Evolutionary conservation across 1,140 invertebrate genomes (phyloP), one percentile per base, ranked within the genome.

Genomic region (Meteorus sp.): DNA sequence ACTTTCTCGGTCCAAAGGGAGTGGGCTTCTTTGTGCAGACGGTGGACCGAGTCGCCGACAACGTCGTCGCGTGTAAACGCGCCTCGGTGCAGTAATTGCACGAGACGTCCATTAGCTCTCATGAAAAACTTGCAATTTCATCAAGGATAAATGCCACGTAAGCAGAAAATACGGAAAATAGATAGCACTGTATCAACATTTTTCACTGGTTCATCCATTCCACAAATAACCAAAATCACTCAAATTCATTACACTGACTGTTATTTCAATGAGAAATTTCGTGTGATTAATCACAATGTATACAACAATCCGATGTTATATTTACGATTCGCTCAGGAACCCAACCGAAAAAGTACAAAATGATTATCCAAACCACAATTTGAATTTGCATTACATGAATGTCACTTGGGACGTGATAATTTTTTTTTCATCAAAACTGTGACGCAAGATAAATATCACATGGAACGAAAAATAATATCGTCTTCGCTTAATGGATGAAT

Each of bases 71-170:
- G 52, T 56, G 56, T 51, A 62, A 62, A 56, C 61, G 51, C 50
- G 56, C 33, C 27, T 44, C 58, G 43, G 53, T 55, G 41, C 61
- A 25, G 51, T 62, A 59, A 62, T 62, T 62, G 45, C 52, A 15
- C 17, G 35, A 25, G 33, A 56, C 45, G 44, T 59, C 52, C 51
- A 52, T 39, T 56, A 62, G 43, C 53, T 41, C 47, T 57, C 52
- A 51, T 59, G 33, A 37, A 35, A 22, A 31, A 29, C 27, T 13
- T n/a, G 2, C 13, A 7, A 33, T 6, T 33, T 7, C 29, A 33
- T 33, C 6, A 33, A 33, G 29, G 11, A 11, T 33, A 6, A 11
- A 33, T 33, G 29, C 29, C 6, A 33, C 11, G 29, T 7, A 11
- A 33, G 11, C 6, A 33, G n/a, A 29, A 29, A 29, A 29, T 29